Evolutionary conservation across 2,113 vertebrate species (phyloP), one percentile per base, ranked within the genome.

Genomic region (Montifringilla adamsi): DNA sequence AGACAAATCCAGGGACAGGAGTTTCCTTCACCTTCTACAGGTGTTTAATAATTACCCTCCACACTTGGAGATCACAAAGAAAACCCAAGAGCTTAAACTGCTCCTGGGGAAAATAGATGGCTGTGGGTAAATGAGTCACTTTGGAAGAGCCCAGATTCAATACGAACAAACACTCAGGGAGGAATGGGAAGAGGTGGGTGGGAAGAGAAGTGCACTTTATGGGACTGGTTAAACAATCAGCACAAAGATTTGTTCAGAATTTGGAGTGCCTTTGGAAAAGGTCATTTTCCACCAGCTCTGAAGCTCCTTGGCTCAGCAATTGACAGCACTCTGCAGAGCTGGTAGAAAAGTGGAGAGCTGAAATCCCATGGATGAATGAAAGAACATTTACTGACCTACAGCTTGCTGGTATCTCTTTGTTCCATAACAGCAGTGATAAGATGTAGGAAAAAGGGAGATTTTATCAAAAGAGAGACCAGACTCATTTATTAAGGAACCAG

Each of bases 401-500:
- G 94, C 81, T 81, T 93, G 79, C 93, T 83, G 87, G 62, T 95
- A 94, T 39, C 90, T 94, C 94, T 96, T 94, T 97, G 96, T 97
- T 95, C 96, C 94, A 72, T 77, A 84, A 91, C 85, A 94, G 85
- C 82, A 70, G 78, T 6, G 97, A 97, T 94, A 96, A 97, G 96
- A 93, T 91, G 77, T 5, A 93, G 87, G n/a, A 7, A 89, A 97
- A 97, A 94, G 87, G 60, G 67, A 97, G 97, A 97, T 97, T 79
- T 93, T 97, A 97, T 97, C 97, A 95, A 47, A 39, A 70, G 55
- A 91, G 70, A 92, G 89, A 94, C 96, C 78, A 95, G 96, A 93
- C 94, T 97, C 59, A 97, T 96, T 96, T 96, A 96, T 97, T 96
- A 97, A 96, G 90, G 73, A 78, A 69, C 44, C 1, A 1, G 74